Evolutionary conservation across 2,888 invertebrate species (phyloP).

Genomic region (Polydrusus cervinus): DNA sequence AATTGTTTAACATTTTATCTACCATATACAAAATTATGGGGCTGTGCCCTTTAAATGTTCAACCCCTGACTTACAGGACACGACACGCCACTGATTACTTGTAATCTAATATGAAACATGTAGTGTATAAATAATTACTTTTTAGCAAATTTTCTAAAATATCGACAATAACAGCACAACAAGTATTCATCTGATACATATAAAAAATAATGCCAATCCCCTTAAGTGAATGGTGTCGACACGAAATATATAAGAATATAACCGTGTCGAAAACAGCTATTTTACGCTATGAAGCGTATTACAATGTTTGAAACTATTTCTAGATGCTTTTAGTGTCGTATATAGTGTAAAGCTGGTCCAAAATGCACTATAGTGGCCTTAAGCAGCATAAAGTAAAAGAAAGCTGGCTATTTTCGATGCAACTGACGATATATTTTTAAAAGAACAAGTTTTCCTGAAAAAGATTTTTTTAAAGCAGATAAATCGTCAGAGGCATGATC

Average conservation of each 20-base stretch:
- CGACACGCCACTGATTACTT: too few species aligned
- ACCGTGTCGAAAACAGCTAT: slow-evolving; percentile 36
- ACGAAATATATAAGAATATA: slow-evolving; percentile 30
- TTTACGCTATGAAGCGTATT: slow-evolving; percentile 23
- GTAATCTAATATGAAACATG: too few species aligned
- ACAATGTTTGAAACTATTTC: slow-evolving; percentile 35
- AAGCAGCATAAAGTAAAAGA: slow-evolving; percentile 55
- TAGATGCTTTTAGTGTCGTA: slow-evolving; percentile 47
- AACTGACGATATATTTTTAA: slow-evolving; percentile 64
- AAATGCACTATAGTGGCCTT: slow-evolving; percentile 56
- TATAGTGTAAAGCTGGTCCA: slow-evolving; percentile 53
- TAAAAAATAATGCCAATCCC: too few species aligned
- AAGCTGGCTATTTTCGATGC: slow-evolving; percentile 59
- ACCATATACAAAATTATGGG: too few species aligned
- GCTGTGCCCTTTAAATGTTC: too few species aligned
- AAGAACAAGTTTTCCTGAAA: slow-evolving; percentile 15
- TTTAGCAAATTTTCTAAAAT: too few species aligned
- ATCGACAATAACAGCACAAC: too few species aligned
- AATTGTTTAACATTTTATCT: too few species aligned
- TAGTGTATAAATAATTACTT: too few species aligned
- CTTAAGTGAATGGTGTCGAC: slow-evolving; percentile 37
- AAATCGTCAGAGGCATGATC: slow-evolving; percentile 69
- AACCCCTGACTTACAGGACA: too few species aligned
- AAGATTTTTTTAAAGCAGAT: slow-evolving; percentile 1
- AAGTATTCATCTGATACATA: too few species aligned